A percentile compares a stretch with the other conserved stretches of the same genome.
phyloP scores from a whole-genome alignment of 2,797 vertebrate genomes.

The Acomys russatus region DNA sequence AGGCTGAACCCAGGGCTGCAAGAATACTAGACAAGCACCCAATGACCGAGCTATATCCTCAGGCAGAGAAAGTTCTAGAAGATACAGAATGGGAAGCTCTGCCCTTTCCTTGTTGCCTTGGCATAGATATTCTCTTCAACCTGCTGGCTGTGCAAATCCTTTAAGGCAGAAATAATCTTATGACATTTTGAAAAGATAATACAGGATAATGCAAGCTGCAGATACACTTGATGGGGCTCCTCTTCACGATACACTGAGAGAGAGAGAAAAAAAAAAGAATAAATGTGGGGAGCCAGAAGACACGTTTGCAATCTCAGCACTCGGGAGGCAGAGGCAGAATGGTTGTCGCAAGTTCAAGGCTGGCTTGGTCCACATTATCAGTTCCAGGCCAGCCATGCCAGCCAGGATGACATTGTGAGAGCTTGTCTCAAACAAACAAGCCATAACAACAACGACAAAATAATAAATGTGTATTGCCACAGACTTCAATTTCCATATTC shows the following conservation, averaged over 20 bases:
- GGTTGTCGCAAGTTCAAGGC: not conserved
- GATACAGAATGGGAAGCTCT: not conserved
- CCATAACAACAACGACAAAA: not conserved
- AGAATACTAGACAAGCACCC: not conserved
- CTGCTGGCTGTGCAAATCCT: not conserved
- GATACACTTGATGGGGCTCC: not conserved
- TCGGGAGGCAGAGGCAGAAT: not conserved
- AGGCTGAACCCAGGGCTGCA: not conserved
- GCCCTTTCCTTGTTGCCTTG: not conserved
- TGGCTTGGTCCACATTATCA: not conserved
- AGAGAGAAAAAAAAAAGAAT: conserved; percentile 9
- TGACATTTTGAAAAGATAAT: conserved; percentile 45
- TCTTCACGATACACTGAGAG: not conserved
- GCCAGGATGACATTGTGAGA: not conserved
- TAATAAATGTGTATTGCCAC: not conserved
- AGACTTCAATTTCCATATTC: not conserved
- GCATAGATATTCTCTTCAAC: not conserved
- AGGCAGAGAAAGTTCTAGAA: not conserved
- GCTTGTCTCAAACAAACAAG: not conserved
- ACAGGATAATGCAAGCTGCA: not conserved
- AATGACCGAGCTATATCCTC: not conserved
- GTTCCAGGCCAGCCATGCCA: not conserved
- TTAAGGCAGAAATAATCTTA: not conserved
- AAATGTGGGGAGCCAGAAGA: not conserved
- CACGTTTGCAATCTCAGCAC: not conserved